Percentiles rank a stretch among this genome's conserved stretches.
Conservation (phyloP, 2,113 vertebrate genomes). For the Neodontobutis hainanensis region DNA sequence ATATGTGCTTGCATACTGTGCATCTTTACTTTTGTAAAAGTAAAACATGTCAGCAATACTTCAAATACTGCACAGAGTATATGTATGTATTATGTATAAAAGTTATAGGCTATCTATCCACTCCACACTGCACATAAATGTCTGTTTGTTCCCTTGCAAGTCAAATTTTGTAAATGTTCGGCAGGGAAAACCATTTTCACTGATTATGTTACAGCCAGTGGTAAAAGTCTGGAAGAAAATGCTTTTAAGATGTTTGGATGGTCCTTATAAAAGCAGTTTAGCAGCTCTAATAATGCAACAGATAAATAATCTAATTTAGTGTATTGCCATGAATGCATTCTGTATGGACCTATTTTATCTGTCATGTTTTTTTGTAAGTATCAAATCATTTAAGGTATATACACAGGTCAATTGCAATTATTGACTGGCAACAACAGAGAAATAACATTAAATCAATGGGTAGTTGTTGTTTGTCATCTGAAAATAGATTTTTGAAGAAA, state of each 20-base stretch:
- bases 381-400: conserved; percentile 32
- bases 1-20: no score
- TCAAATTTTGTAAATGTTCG: conserved; percentile 9
- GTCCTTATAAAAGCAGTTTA: conserved; percentile 6
- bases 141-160: neutral
- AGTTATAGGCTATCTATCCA: neutral
- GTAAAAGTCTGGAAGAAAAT: conserved; percentile 1
- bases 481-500: conserved; percentile 33
- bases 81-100: conserved; percentile 6
- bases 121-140: neutral
- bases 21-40: neutral
- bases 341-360: conserved; percentile 19
- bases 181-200: conserved; percentile 6
- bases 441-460: conserved; percentile 19
- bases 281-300: conserved; percentile 6
- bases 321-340: conserved; percentile 33
- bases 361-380: conserved; percentile 33
- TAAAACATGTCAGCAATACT: neutral
- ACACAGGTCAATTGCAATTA: conserved; percentile 5
- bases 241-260: neutral
- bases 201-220: conserved; percentile 5
- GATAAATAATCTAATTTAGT: conserved; percentile 17
- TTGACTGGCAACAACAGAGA: conserved; percentile 16
- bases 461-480: conserved; percentile 31
- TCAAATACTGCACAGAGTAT: neutral